Evolutionary conservation across 2,797 vertebrate species (phyloP), one percentile per base, ranked within the genome.

Genomic region (Micromesistius poutassou): DNA sequence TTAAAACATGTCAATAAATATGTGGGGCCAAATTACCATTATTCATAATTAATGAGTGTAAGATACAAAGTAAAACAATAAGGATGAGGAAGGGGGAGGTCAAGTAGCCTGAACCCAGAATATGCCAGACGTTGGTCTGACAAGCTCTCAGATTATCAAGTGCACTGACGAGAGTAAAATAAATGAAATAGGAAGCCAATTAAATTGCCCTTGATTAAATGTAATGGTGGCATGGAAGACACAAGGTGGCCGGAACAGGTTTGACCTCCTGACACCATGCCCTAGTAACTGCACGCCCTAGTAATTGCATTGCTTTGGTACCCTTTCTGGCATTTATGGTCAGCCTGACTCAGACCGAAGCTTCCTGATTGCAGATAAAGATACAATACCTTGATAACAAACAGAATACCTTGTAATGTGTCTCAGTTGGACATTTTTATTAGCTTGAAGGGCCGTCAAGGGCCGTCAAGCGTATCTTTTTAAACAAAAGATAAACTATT

Each of bases 221-320:
- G 28, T 25, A 8, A 28, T 13, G 55, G 62, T 8, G 14, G 55
- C 22, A 62, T 25, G 25, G 62, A 68, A 68, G n/a, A 68, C 22
- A 68, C 14, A 13, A n/a, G 62, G 62, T 7, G 25, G n/a, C n/a
- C 25, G 4, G 42, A n/a, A 62, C 55, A 71, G 30, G 74, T 76
- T 13, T 38, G 31, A 74, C 70, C 70, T 75, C 77, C 74, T 76
- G 84, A 84, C 81, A 68, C 55, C 46, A 84, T 79, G 71, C 79
- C 46, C 42, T 31, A 82, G 79, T n/a, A n/a, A n/a, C n/a, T n/a
- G n/a, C n/a, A n/a, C n/a, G n/a, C n/a, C n/a, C n/a, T n/a, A n/a
- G n/a, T n/a, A n/a, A n/a, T n/a, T n/a, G n/a, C n/a, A n/a, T n/a
- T n/a, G n/a, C n/a, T n/a, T 80, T 62, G n/a, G 62, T 28, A 6